These are phyloP conservation scores for Linnaemya tessellans DNA, from an alignment of 2,888 invertebrate species.

Conservation along the genomic window DNA sequence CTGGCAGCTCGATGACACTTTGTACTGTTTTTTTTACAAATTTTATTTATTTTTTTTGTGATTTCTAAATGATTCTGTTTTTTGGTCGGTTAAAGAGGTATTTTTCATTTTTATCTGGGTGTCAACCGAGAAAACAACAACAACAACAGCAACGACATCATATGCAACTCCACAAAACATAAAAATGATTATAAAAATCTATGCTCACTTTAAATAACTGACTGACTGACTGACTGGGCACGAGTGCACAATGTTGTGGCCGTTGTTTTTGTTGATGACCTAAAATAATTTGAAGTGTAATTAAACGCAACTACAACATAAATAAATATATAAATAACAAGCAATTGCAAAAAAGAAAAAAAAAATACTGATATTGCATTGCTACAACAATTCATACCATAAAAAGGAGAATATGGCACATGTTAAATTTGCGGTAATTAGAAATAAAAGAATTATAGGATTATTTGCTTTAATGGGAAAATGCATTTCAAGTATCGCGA, in stretches of 20 bases:
- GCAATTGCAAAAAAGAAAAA: conserved; percentile 17
- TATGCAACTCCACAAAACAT: background rate
- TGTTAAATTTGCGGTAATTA: conserved; percentile 62
- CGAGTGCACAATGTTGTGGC: background rate
- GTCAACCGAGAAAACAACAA: background rate
- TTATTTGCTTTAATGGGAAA: conserved; percentile 31
- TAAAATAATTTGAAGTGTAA: conserved; percentile 64
- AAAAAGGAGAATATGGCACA: conserved; percentile 22
- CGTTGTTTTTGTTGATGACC: conserved; percentile 50
- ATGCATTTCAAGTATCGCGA: conserved; percentile 8
- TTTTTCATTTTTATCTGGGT: conserved; percentile 28
- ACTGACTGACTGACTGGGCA: conserved; percentile 9
- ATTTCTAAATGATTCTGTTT: conserved; percentile 2
- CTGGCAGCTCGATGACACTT: conserved; percentile 57
- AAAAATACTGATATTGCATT: background rate
- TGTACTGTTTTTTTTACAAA: conserved; percentile 22
- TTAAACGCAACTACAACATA: conserved; percentile 48
- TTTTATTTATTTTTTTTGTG: conserved; percentile 2
- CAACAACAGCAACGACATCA: background rate
- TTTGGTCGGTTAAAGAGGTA: background rate
- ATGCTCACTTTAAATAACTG: conserved; percentile 29
- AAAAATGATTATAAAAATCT: conserved; percentile 44
- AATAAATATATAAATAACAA: conserved; percentile 46
- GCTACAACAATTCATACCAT: conserved; percentile 25
- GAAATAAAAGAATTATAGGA: conserved; percentile 48